Base-by-base conservation (phyloP, 2,113 vertebrate genomes). In the Solea senegalensis region DNA sequence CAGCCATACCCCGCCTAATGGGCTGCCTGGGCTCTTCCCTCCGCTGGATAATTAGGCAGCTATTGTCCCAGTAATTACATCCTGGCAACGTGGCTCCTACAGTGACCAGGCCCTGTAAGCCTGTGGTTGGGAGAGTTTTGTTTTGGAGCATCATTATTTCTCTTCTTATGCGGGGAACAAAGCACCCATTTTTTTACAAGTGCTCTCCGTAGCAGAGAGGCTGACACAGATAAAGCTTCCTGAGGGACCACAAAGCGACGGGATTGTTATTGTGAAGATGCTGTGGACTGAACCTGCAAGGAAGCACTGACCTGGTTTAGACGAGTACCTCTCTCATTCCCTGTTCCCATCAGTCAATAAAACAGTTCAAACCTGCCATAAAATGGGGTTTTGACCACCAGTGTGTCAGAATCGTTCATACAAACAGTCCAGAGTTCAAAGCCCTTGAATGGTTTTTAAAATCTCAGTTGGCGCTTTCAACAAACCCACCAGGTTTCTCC, bases 31-130 rank as follows among this genome's bases (percentile, higher is more conserved):
- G 69, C 79, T 89, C 82, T 86, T 88, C 90, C 82, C 85, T 67
- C 77, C 76, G 50, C 82, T 69, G 73, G 91, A 90, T 93, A 92
- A 93, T 93, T 93, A 90, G 93, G 90, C 69, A 91, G 91, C 88
- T 92, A 89, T 92, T 92, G 90, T 92, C 90, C 84, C 73, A 54
- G 72, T 90, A 92, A 92, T 92, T 91, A 86, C 84, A 74, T 65
- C 76, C 75, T 82, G 83, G 88, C 86, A 80, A 69, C 46, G 84
- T 72, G 76, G 80, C 76, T 78, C 76, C 85, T 75, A 60, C 80
- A 78, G 71, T 75, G 86, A 59, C 80, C 74, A 10, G 84, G 62
- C 79, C 71, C 45, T 51, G 81, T 49, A 3, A 80, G 82, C 80
- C 63, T 84, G 85, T 72, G 82, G 83, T 69, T 16, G 65, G 82